phyloP scores from a whole-genome alignment of 2,888 invertebrate species.

The Drosophila rellima region DNA sequence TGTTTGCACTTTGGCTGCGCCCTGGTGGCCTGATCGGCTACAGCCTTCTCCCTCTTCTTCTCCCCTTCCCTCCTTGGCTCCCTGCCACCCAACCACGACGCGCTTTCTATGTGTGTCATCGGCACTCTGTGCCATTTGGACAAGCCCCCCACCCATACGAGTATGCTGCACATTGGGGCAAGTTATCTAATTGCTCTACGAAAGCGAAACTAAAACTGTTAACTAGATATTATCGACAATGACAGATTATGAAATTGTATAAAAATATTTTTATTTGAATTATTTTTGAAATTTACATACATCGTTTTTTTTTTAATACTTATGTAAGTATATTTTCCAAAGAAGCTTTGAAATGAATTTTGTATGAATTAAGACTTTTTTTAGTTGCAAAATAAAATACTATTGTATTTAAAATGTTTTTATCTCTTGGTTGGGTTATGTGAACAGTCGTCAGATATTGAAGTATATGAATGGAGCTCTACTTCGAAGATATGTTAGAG shows the following conservation, averaged over 20 bases:
- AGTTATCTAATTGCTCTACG: not conserved
- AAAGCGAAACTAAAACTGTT: not conserved
- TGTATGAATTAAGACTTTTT: slow-evolving; percentile 19
- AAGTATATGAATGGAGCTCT: too few relatives aligned
- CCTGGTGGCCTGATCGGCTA: slow-evolving; percentile 52
- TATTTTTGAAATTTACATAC: slow-evolving; percentile 4
- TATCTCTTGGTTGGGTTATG: not conserved
- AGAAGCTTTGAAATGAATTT: slow-evolving; percentile 17
- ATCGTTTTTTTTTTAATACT: slow-evolving; percentile 2
- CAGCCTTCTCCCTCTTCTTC: not conserved
- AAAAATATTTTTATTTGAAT: not conserved
- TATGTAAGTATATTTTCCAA: slow-evolving; percentile 12
- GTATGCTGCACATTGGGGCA: slow-evolving; percentile 8
- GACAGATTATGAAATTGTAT: slow-evolving; percentile 7
- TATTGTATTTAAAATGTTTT: slow-evolving; percentile 3
- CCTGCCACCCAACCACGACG: not conserved
- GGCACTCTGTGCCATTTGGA: slow-evolving; percentile 2
- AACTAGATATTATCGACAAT: slow-evolving; percentile 2
- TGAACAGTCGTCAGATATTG: not conserved
- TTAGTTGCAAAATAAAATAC: slow-evolving; percentile 13
- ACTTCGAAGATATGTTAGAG: too few relatives aligned
- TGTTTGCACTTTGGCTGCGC: slow-evolving; percentile 27
- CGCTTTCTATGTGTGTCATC: slow-evolving; percentile 17
- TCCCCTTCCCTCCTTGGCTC: not conserved
- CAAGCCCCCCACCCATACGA: slow-evolving; percentile 10